A percentile compares a stretch with the other conserved stretches of the same genome.
Conservation (phyloP, 2,113 vertebrate species). For the Xyliphius kryptos region DNA sequence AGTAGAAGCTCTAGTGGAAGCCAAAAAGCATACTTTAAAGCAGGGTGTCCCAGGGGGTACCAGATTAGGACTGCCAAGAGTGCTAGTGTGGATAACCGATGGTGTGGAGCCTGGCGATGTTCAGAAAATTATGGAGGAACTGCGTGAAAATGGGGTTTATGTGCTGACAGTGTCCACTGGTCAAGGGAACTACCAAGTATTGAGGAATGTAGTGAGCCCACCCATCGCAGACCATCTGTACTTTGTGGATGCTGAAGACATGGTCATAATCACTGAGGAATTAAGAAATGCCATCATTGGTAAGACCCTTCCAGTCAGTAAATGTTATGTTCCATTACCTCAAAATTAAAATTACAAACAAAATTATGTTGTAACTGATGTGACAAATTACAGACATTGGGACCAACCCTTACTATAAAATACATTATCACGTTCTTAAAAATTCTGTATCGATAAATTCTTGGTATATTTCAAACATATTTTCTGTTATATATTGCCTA, state of each 20-base stretch:
- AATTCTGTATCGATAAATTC: too few relatives aligned
- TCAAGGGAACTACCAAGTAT: conserved; percentile 73
- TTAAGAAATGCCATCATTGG: conserved; percentile 77
- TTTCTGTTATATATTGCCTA: too few relatives aligned
- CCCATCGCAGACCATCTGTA: conserved; percentile 73
- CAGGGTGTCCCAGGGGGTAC: conserved; percentile 49
- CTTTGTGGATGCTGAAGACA: conserved; percentile 90
- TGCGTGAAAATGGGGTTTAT: conserved; percentile 75
- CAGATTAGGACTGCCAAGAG: conserved; percentile 73
- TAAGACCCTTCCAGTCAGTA: conserved; percentile 51
- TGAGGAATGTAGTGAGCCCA: conserved; percentile 73
- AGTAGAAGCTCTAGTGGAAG: conserved; percentile 69
- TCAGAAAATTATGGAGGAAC: conserved; percentile 69
- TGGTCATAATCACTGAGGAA: conserved; percentile 78
- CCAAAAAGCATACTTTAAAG: conserved; percentile 63
- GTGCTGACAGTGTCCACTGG: conserved; percentile 88
- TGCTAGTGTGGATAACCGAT: conserved; percentile 91
- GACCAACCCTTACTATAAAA: too few relatives aligned
- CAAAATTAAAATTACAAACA: too few relatives aligned
- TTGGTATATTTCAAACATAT: too few relatives aligned
- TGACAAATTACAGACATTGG: too few relatives aligned
- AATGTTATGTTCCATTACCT: background rate
- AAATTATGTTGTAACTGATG: too few relatives aligned
- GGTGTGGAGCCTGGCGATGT: conserved; percentile 83
- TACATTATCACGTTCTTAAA: too few relatives aligned